Conservation (phyloP, 2,888 invertebrate species). For the Malthinus flaveolus region DNA sequence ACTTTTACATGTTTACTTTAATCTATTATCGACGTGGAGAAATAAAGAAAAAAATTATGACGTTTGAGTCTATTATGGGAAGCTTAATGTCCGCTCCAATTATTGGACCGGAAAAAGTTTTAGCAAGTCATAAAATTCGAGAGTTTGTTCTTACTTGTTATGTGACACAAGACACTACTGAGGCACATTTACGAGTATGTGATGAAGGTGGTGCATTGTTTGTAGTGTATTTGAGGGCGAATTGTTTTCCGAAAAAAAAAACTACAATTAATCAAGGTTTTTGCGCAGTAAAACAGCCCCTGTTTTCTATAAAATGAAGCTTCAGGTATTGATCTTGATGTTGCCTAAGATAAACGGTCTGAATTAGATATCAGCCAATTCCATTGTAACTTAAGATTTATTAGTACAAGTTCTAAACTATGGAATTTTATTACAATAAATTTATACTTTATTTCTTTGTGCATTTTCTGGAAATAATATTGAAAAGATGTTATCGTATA, state of each 20-base stretch:
- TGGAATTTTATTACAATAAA: slow-evolving; percentile 30
- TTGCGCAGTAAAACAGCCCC: slow-evolving; percentile 20
- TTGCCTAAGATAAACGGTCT: slow-evolving; percentile 34
- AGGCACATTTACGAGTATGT: too few relatives aligned
- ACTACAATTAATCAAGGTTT: background rate
- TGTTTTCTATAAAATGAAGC: slow-evolving; percentile 26
- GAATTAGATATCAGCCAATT: slow-evolving; percentile 40
- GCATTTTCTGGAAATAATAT: slow-evolving; percentile 13
- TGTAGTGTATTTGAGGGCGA: too few relatives aligned
- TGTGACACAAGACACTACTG: background rate
- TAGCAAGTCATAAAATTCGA: too few relatives aligned
- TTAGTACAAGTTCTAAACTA: slow-evolving; percentile 26
- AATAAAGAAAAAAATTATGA: too few relatives aligned
- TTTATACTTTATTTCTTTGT: slow-evolving; percentile 17
- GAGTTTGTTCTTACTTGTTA: too few relatives aligned
- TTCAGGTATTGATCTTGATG: slow-evolving; percentile 35
- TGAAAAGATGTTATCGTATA: slow-evolving; percentile 3
- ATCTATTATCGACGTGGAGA: background rate
- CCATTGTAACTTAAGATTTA: slow-evolving; percentile 30
- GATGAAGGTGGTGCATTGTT: too few relatives aligned
- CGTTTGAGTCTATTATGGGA: too few relatives aligned
- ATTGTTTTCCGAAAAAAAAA: too few relatives aligned
- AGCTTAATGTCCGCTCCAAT: too few relatives aligned
- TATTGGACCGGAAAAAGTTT: too few relatives aligned
- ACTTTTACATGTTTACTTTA: slow-evolving; percentile 4